A percentile compares a stretch with the other conserved stretches of the same genome.
Conservation (phyloP, 2,113 vertebrate species). For the Thryonomys swinderianus region DNA sequence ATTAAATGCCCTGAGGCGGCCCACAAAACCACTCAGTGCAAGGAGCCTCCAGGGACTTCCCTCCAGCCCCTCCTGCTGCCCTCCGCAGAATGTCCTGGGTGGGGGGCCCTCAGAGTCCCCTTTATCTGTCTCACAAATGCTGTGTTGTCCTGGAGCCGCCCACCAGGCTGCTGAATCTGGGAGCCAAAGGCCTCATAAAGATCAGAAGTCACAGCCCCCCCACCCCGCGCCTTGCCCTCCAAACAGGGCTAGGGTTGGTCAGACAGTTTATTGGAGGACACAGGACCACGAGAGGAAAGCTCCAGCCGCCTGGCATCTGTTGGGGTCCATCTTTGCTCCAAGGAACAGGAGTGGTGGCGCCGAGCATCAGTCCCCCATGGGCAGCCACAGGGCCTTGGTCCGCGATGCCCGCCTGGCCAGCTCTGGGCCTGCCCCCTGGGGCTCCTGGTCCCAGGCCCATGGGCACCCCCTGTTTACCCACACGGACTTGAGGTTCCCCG, state of each 20-base stretch:
- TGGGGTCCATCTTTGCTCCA: not conserved
- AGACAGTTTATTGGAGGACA: conserved; percentile 70
- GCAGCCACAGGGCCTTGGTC: conserved; percentile 94
- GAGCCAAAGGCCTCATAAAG: not conserved
- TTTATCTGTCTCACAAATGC: not conserved
- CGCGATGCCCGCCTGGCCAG: conserved; percentile 88
- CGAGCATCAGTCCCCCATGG: conserved; percentile 87
- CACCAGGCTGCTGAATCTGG: not conserved
- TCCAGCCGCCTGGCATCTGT: not conserved
- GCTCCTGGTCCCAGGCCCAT: conserved; percentile 68
- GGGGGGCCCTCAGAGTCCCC: not conserved
- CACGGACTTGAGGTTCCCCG: conserved; percentile 90
- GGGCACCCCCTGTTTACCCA: conserved; percentile 84
- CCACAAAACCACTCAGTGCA: not conserved
- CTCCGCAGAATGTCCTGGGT: not conserved
- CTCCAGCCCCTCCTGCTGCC: not conserved
- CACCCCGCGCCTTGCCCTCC: not conserved
- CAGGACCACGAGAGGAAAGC: not conserved
- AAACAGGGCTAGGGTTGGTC: not conserved
- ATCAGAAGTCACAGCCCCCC: not conserved
- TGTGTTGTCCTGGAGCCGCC: not conserved
- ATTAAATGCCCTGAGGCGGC: not conserved
- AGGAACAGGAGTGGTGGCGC: not conserved
- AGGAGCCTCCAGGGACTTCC: conserved; percentile 43
- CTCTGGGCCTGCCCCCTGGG: conserved; percentile 82